A percentile compares a stretch with the other conserved stretches of the same genome.
phyloP scores from a whole-genome alignment of 2,113 vertebrate species.

The Phrynosoma platyrhinos region DNA sequence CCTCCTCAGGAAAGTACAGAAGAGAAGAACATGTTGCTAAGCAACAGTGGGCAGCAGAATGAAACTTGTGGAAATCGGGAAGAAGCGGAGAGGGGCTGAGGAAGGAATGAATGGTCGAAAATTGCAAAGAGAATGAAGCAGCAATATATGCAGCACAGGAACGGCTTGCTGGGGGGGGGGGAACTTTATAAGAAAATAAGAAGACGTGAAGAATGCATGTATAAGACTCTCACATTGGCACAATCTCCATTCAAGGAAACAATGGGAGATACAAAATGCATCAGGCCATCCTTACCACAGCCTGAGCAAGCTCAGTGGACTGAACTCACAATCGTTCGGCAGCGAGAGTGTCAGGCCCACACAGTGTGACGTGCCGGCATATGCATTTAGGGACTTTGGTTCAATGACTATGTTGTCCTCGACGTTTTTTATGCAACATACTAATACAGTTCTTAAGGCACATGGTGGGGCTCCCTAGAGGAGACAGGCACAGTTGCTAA shows the following conservation, averaged over 20 bases:
- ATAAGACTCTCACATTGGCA: not conserved
- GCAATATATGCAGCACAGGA: constrained; percentile 54
- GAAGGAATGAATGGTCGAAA: constrained; percentile 68
- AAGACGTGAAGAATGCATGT: constrained; percentile 39
- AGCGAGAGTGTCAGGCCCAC: not conserved
- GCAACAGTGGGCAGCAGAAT: constrained; percentile 68
- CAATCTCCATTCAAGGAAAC: constrained; percentile 20
- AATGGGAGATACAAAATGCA: not conserved
- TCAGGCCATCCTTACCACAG: constrained; percentile 13
- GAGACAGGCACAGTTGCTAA: not conserved
- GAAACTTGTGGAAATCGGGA: constrained; percentile 61
- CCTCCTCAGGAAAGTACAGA: constrained; percentile 65
- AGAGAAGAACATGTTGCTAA: constrained; percentile 76
- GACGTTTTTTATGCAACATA: not conserved
- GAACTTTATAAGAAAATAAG: constrained; percentile 59
- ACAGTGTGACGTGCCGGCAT: fast-evolving
- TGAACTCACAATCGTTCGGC: constrained; percentile 14
- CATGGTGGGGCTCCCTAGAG: not conserved
- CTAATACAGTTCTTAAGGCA: not conserved
- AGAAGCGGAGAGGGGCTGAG: not conserved
- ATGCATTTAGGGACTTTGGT: not conserved
- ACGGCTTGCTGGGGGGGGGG: constrained; percentile 26
- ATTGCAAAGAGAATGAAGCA: constrained; percentile 56
- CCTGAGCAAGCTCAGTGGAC: constrained; percentile 21
- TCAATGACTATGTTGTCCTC: not conserved